Conservation (phyloP, 2,113 vertebrate genomes). For the Dolichotis patagonum region DNA sequence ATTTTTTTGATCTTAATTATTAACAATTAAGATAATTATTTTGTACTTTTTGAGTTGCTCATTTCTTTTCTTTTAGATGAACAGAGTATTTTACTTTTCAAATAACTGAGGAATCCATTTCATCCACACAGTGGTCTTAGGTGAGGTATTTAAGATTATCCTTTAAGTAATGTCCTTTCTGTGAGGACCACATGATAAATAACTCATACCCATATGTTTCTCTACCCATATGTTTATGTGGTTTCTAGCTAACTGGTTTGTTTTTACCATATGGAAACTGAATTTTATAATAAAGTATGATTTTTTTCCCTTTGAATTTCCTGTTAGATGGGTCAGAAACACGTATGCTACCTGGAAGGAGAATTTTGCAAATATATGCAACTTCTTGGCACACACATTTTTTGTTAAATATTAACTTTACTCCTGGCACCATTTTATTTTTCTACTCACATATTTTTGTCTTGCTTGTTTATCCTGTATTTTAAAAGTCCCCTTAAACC, state of each 20-base stretch:
- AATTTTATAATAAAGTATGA: neutral
- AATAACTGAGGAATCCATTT: neutral
- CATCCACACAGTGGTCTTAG: neutral
- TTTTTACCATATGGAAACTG: neutral
- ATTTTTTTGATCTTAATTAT: neutral
- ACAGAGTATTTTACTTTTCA: neutral
- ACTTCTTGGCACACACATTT: neutral
- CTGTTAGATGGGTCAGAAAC: neutral
- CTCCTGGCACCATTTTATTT: neutral
- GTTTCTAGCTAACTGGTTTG: constrained; percentile 16
- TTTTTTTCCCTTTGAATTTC: neutral
- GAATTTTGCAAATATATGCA: constrained; percentile 30
- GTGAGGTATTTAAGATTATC: neutral
- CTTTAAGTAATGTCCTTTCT: neutral
- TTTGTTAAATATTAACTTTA: neutral
- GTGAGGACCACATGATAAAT: neutral
- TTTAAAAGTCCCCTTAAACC: constrained; percentile 42
- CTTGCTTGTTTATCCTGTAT: constrained; percentile 16
- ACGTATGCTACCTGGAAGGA: neutral
- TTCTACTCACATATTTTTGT: neutral
- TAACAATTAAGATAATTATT: constrained; percentile 9
- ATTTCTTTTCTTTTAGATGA: neutral
- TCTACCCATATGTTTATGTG: neutral
- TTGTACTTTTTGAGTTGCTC: neutral
- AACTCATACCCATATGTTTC: constrained; percentile 13